Conservation (phyloP, 2,888 invertebrate genomes). For the Apamea epomidion region DNA sequence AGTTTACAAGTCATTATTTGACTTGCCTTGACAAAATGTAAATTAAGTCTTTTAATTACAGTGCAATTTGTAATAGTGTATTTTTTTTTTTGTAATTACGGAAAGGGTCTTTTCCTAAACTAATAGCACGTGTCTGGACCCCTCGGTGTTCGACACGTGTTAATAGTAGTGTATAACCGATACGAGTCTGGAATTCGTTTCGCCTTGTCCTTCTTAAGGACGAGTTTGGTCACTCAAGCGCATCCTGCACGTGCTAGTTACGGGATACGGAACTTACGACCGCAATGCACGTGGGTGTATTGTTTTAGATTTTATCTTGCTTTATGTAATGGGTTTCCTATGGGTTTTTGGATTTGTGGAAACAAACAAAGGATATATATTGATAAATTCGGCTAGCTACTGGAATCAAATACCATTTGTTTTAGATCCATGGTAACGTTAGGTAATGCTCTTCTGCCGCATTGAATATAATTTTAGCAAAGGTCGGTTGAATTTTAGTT, state of each 20-base stretch:
- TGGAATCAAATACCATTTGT: not conserved
- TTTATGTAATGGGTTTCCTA: conserved; percentile 26
- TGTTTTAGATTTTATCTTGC: conserved; percentile 50
- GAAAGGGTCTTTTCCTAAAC: conserved; percentile 16
- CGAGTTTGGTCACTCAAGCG: conserved; percentile 59
- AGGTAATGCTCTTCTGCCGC: not conserved
- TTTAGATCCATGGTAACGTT: not conserved
- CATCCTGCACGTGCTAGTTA: conserved; percentile 63
- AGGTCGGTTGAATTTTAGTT: not conserved
- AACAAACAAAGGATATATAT: not conserved
- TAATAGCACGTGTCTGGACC: conserved; percentile 44
- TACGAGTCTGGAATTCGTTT: conserved; percentile 51
- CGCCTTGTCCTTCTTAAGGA: conserved; percentile 61
- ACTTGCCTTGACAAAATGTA: conserved; percentile 65
- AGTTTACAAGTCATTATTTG: conserved; percentile 70
- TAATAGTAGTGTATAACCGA: conserved; percentile 43
- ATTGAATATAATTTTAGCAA: not conserved
- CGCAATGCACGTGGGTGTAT: conserved; percentile 50
- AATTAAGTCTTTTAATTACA: conserved; percentile 44
- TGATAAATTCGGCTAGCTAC: not conserved
- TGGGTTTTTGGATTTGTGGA: conserved; percentile 6
- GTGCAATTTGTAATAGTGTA: conserved; percentile 42
- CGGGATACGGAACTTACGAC: conserved; percentile 44
- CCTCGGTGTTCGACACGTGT: conserved; percentile 27
- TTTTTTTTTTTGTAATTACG: conserved; percentile 10